Evolutionary conservation across 1,140 invertebrate species (phyloP).

Genomic region (Penaeus vannamei): DNA sequence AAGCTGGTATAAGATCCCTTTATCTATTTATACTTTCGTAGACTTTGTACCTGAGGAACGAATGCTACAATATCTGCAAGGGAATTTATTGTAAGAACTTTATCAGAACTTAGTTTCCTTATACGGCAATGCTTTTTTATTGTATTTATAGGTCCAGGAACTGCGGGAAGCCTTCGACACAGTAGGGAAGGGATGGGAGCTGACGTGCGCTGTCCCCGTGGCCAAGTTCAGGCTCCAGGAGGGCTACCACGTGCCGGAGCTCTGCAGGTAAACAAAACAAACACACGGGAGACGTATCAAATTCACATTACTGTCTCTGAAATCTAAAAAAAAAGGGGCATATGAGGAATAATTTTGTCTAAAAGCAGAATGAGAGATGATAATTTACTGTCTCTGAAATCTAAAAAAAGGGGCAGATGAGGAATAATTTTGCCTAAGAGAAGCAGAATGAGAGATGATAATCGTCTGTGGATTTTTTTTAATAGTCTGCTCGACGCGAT

Average conservation of each 20-base stretch:
- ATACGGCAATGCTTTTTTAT: background rate
- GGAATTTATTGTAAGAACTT: background rate
- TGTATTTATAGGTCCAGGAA: slow-evolving; percentile 70
- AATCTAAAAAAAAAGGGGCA: background rate
- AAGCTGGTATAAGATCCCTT: too few species aligned
- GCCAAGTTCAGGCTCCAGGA: slow-evolving; percentile 88
- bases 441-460: background rate
- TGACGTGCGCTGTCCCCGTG: slow-evolving; percentile 90
- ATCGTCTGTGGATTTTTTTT: too few species aligned
- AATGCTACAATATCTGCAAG: background rate
- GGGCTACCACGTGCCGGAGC: slow-evolving; percentile 90
- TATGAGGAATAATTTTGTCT: too few species aligned
- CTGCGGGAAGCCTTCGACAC: slow-evolving; percentile 85
- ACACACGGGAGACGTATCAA: background rate
- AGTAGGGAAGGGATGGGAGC: slow-evolving; percentile 83
- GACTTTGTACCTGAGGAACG: background rate
- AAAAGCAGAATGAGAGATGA: too few species aligned
- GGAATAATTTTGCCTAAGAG: too few species aligned
- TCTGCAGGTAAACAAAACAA: slow-evolving; percentile 77
- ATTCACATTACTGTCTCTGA: slow-evolving; percentile 70
- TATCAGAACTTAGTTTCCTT: background rate
- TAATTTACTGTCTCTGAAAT: too few species aligned
- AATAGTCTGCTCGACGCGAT: slow-evolving; percentile 79
- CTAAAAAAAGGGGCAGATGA: too few species aligned
- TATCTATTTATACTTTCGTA: too few species aligned